Percentiles rank a stretch among this genome's conserved stretches.
Evolutionary conservation across 1,140 invertebrate species (phyloP).

Genomic region (Danaus melanippus): DNA sequence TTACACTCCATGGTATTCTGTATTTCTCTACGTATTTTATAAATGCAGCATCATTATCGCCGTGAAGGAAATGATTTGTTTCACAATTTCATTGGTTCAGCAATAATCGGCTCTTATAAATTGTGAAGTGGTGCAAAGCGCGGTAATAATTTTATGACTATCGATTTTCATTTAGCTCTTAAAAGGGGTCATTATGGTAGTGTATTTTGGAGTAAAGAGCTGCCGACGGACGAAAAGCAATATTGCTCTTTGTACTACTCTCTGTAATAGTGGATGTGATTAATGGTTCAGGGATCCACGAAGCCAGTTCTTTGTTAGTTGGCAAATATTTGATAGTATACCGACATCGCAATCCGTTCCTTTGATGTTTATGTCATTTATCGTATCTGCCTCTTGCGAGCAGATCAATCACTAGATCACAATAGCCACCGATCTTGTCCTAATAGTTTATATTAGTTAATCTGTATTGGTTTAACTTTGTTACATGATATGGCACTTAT

Average conservation of each 20-base stretch:
- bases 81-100: slow-evolving; percentile 12
- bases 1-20: no score
- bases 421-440: no score
- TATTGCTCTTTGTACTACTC: slow-evolving; percentile 46
- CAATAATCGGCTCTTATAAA: slow-evolving; percentile 20
- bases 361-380: slow-evolving; percentile 33
- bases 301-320: slow-evolving; percentile 50
- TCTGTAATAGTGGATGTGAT: slow-evolving; percentile 52
- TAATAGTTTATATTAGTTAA: no score
- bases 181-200: slow-evolving; percentile 42
- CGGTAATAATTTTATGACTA: slow-evolving; percentile 24
- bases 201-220: slow-evolving; percentile 43
- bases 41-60: no score
- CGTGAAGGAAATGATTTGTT: slow-evolving; percentile 9
- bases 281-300: slow-evolving; percentile 49
- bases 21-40: no score
- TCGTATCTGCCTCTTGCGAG: no score
- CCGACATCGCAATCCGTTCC: slow-evolving; percentile 40
- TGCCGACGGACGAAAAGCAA: slow-evolving; percentile 43
- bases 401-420: slow-evolving; percentile 19
- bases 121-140: slow-evolving; percentile 20
- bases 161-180: slow-evolving; percentile 45
- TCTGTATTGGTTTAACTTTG: no score
- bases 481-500: no score
- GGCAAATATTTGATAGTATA: slow-evolving; percentile 51